Base-by-base conservation (phyloP, 2,888 invertebrate genomes). In the Euphydryas editha region DNA sequence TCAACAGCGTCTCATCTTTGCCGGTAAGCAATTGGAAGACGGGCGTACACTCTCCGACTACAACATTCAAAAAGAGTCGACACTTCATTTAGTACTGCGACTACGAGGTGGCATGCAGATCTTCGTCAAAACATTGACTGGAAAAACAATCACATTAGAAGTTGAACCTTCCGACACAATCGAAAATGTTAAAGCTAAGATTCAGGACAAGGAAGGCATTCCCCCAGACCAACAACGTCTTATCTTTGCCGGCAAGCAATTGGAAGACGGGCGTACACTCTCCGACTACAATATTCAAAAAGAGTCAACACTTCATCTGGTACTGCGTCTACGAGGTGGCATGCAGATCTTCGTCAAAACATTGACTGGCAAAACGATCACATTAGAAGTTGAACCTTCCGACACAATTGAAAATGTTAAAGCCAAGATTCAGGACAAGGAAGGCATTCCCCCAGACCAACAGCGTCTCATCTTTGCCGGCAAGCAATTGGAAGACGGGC, bases 1-100 rank as follows among this genome's bases (percentile, higher is more conserved):
- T 17, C 67, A 67, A 13, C 67, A 67, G 18, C 62, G 67, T n/a
- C 76, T 94, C 57, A 94, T 94, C 73, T 94, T 94, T 67, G 94
- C 94, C 21, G 94, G 94, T 1, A 94, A 94, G 72, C 95, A 67
- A 6, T 47, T 67, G 0, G 67, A 67, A 36, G 67, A 67, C 59
- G 67, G 67, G 0, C 67, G 67, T 42, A 67, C 67, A n/a, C 44
- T 67, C 0, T 67, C 67, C 0, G 67, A 67, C 24, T 67, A 67
- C 49, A 67, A 67, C 5, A 67, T 67, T 24, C 67, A 67, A 21
- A 67, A 67, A 11, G 67, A 67, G 36, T 67, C 67, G 0, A 67
- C 67, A 0, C 56, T 67, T 13, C 67, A 67, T 10, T 63, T 67
- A 11, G 67, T 67, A 2, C 20, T 67, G 8, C 67, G 67, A 36